Percentiles rank a stretch among this genome's conserved stretches.
phyloP scores from a whole-genome alignment of 2,888 invertebrate species.

The Cephus spinipes region DNA sequence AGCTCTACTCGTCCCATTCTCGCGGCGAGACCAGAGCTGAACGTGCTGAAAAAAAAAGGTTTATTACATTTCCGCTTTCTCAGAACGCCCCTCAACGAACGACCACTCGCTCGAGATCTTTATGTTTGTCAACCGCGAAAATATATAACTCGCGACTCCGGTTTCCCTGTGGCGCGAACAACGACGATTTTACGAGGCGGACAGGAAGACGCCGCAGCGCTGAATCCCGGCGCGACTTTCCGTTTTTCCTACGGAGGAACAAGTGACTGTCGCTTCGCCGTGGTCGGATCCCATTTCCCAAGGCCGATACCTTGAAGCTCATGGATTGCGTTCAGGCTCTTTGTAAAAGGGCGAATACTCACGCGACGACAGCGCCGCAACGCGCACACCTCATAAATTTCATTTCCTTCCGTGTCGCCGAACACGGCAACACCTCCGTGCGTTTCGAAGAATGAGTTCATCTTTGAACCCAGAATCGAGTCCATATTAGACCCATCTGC shows the following conservation, averaged over 20 bases:
- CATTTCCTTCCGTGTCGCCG: slow-evolving; percentile 49
- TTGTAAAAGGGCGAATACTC: background rate
- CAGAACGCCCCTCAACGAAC: slow-evolving; percentile 7
- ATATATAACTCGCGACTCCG: slow-evolving; percentile 2
- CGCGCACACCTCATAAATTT: slow-evolving; percentile 52
- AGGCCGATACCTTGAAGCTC: background rate
- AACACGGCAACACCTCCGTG: slow-evolving; percentile 36
- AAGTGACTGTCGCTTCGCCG: background rate
- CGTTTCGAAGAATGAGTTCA: slow-evolving; percentile 56
- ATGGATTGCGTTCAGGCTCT: background rate
- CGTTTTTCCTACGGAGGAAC: background rate
- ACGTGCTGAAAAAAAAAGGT: slow-evolving; percentile 1
- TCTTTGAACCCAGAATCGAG: slow-evolving; percentile 54
- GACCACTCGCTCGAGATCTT: slow-evolving; percentile 5
- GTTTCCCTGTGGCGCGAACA: background rate
- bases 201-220: background rate
- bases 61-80: slow-evolving; percentile 10
- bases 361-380: slow-evolving; percentile 18
- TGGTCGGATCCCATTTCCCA: background rate
- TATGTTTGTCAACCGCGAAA: slow-evolving; percentile 10
- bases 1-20: slow-evolving; percentile 7
- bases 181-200: slow-evolving; percentile 6
- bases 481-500: slow-evolving; percentile 65
- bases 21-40: slow-evolving; percentile 8
- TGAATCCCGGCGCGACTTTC: background rate